Evolutionary conservation across 2,797 vertebrate genomes (phyloP).

Genomic region (Brachyalestes nurse): DNA sequence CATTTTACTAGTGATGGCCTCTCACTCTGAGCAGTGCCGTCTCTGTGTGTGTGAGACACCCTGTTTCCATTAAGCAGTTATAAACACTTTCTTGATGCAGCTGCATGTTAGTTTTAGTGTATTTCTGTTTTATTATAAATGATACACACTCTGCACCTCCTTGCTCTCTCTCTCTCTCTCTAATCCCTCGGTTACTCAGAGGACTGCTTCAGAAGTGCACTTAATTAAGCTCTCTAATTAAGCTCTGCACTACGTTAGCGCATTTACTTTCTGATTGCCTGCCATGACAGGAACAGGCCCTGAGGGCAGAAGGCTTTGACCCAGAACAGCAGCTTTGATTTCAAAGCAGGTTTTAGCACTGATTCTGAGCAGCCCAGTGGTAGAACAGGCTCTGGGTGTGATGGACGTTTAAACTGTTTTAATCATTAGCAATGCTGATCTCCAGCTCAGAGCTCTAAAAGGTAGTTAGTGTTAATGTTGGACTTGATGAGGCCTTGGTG

Average conservation of each 20-base stretch:
- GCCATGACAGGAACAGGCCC: slow-evolving; percentile 8
- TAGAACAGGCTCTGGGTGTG: background rate
- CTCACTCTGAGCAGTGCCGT: too few species aligned
- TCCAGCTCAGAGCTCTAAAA: background rate
- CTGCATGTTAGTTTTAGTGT: background rate
- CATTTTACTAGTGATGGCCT: too few species aligned
- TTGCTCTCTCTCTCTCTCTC: background rate
- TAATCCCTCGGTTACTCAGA: slow-evolving; percentile 68
- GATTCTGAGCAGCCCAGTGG: background rate
- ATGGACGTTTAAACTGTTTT: background rate
- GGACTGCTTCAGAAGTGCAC: slow-evolving; percentile 65
- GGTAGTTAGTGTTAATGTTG: background rate
- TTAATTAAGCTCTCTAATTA: slow-evolving; percentile 80
- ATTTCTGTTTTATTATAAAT: background rate
- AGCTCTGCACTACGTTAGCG: slow-evolving; percentile 69
- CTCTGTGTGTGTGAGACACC: background rate
- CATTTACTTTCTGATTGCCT: slow-evolving; percentile 47
- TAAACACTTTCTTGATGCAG: background rate
- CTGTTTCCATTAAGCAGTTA: background rate
- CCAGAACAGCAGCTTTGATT: slow-evolving; percentile 14
- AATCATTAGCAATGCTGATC: background rate
- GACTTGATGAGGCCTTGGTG: background rate
- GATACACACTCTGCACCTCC: background rate
- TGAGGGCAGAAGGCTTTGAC: background rate
- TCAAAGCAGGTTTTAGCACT: background rate